Evolutionary conservation across 2,797 vertebrate genomes (phyloP), one percentile per base, ranked within the genome.

Genomic region (Thaleichthys pacificus): DNA sequence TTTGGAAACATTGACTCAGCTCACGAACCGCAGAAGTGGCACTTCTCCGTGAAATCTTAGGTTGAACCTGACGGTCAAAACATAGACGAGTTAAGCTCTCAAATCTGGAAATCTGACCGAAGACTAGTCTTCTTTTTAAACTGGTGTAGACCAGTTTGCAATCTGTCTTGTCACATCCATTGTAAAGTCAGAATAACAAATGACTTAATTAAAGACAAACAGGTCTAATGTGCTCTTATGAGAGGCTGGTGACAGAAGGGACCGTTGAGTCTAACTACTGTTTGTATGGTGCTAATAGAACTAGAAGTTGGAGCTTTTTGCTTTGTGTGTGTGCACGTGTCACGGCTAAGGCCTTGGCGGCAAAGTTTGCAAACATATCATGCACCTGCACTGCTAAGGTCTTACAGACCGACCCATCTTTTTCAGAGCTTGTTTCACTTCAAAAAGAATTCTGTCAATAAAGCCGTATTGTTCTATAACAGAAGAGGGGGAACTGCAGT

Each of bases 401-500:
- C 51, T 56, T n/a, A 56, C 51, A 17, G 51, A n/a, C 19, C 1
- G 51, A 56, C 17, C 42, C 42, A 47, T 47, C 9, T 47, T 2
- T 42, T 42, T 12, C 42, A 47, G 42, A 47, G 42, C 42, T 47
- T 47, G 9, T 47, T 14, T 47, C 42, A 11, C 9, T 3, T 47
- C 11, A 11, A 3, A 47, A 47, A 47, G 12, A 11, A 47, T 47
- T 47, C 42, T 47, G 42, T 47, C 42, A 47, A 56, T 56, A n/a
- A 17, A 56, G 15, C 51, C 7, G 51, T n/a, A n/a, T 47, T 56
- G 51, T 56, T n/a, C 19, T 56, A n/a, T 3, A 56, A 17, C 51
- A 56, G 51, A n/a, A 56, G n/a, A 73, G 51, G 15, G 15, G 70
- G 70, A 74, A 56, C 70, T 69, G 72, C 58, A 51, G 71, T 72